Percentiles rank a stretch among this genome's conserved stretches.
These are phyloP conservation scores for Anser brachyrhynchus DNA, from an alignment of 2,113 vertebrate species.

Conservation along the genomic window DNA sequence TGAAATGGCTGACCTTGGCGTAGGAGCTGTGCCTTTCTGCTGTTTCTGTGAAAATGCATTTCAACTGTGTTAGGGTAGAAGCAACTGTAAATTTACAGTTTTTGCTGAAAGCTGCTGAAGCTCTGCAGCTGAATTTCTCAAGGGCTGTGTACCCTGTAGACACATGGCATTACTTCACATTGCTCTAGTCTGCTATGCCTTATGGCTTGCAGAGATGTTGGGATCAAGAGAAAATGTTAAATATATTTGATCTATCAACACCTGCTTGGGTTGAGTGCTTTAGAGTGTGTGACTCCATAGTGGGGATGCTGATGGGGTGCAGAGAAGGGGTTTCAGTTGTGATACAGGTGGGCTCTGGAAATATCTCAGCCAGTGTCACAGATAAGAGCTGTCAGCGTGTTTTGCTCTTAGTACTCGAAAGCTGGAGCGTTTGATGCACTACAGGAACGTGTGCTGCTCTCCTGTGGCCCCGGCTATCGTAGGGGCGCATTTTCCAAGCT, in stretches of 20 bases:
- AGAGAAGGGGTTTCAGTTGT: background rate
- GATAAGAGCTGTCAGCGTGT: background rate
- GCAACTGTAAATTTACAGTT: background rate
- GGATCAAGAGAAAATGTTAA: background rate
- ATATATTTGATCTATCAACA: background rate
- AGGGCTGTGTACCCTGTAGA: background rate
- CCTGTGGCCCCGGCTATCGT: background rate
- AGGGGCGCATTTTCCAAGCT: background rate
- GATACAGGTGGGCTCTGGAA: background rate
- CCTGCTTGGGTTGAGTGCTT: background rate
- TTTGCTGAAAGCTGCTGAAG: background rate
- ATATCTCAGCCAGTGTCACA: background rate
- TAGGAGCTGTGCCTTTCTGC: slow-evolving; percentile 26
- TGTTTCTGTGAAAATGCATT: slow-evolving; percentile 4
- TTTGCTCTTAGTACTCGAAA: background rate
- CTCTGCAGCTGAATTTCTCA: background rate
- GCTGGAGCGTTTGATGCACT: background rate
- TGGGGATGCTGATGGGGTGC: background rate
- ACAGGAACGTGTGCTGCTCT: background rate
- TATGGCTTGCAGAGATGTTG: background rate
- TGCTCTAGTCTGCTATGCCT: background rate
- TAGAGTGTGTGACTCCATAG: background rate
- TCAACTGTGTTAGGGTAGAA: background rate
- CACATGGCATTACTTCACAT: background rate
- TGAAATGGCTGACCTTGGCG: slow-evolving; percentile 10